Conservation (phyloP, 1,140 invertebrate genomes). For the Bombus pascuorum region DNA sequence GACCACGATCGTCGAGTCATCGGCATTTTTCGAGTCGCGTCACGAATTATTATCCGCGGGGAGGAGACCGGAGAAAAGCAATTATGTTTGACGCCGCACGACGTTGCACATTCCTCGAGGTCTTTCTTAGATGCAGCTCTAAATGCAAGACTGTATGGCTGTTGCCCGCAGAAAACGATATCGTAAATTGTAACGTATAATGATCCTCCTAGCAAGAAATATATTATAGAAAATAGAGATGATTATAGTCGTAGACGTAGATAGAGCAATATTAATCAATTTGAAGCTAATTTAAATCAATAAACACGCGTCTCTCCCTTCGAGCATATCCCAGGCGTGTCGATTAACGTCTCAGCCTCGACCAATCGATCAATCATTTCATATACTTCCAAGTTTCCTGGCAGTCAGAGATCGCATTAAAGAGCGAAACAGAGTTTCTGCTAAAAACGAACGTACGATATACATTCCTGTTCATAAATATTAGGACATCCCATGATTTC, state of each 20-base stretch:
- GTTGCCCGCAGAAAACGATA: not conserved
- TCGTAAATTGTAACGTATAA: not conserved
- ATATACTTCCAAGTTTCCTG: not conserved
- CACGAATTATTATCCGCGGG: constrained; percentile 40
- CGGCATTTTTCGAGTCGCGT: constrained; percentile 40
- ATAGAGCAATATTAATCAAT: not conserved
- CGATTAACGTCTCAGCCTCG: not conserved
- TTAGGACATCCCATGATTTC: no score
- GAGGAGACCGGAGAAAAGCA: constrained; percentile 21
- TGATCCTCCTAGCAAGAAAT: not conserved
- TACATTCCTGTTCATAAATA: not conserved
- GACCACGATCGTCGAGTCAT: constrained; percentile 40
- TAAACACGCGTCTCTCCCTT: no score
- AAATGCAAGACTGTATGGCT: not conserved
- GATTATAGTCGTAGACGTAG: no score
- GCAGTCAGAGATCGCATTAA: not conserved
- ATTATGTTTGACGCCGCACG: constrained; percentile 28
- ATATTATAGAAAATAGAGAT: not conserved
- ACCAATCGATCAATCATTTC: constrained; percentile 5
- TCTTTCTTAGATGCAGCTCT: not conserved
- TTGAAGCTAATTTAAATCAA: constrained; percentile 2
- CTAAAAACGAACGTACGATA: not conserved
- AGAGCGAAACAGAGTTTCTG: not conserved
- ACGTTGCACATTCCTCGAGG: constrained; percentile 35
- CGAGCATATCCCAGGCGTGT: not conserved